Evolutionary conservation across 1,140 invertebrate species (phyloP).

Genomic region (Drosophila chauvacae): DNA sequence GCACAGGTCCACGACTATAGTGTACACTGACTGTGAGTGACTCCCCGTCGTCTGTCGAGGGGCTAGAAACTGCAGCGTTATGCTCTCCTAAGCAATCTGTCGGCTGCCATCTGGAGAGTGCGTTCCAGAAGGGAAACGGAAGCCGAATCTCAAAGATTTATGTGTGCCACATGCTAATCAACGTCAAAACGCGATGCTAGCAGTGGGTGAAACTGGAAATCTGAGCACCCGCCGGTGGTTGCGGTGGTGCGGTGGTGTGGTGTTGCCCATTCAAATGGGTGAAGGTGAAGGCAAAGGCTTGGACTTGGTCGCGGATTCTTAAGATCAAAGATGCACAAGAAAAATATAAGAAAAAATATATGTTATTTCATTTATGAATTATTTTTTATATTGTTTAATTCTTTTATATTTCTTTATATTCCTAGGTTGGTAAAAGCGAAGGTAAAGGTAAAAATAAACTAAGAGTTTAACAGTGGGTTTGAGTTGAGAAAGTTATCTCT

Average conservation of each 20-base stretch:
- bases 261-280: conserved; percentile 62
- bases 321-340: conserved; percentile 11
- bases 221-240: conserved; percentile 36
- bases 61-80: conserved; percentile 68
- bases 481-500: neutral
- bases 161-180: conserved; percentile 80
- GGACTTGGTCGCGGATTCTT: conserved; percentile 24
- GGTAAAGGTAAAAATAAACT: neutral
- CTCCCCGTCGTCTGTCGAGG: conserved; percentile 18
- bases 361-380: neutral
- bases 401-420: neutral
- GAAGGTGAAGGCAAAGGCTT: conserved; percentile 69
- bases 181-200: conserved; percentile 56
- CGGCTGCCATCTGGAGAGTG: conserved; percentile 35
- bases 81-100: conserved; percentile 60
- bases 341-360: neutral
- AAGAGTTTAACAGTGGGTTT: no score
- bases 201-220: conserved; percentile 68
- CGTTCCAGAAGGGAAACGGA: conserved; percentile 73
- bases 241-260: conserved; percentile 3
- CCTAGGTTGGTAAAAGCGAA: neutral
- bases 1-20: conserved; percentile 27
- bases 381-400: neutral
- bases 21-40: conserved; percentile 1
- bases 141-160: conserved; percentile 66